Conservation (phyloP, 2,113 vertebrate genomes). For the Perca fluviatilis region DNA sequence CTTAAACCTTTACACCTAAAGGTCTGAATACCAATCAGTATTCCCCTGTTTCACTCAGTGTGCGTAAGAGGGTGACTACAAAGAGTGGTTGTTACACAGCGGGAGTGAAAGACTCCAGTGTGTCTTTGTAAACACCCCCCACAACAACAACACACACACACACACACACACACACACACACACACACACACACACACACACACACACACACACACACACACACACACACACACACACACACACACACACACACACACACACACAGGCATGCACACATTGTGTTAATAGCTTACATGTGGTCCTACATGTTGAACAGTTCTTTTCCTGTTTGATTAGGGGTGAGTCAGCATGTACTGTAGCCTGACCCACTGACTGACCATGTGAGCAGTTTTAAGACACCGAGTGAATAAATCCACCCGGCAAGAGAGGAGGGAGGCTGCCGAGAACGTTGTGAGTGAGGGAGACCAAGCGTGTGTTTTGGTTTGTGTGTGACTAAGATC, state of each 20-base stretch:
- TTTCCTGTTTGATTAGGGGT: slow-evolving; percentile 29
- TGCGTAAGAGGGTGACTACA: slow-evolving; percentile 66
- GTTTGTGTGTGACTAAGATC: slow-evolving; percentile 42
- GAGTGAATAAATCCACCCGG: slow-evolving; percentile 12
- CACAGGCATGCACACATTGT: slow-evolving; percentile 27
- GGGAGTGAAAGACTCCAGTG: slow-evolving; percentile 78
- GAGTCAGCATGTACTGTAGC: slow-evolving; percentile 56
- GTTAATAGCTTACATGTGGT: slow-evolving; percentile 63
- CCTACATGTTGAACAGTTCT: slow-evolving; percentile 26
- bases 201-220: slow-evolving; percentile 18
- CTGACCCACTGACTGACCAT: slow-evolving; percentile 52
- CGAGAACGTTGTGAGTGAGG: slow-evolving; percentile 14
- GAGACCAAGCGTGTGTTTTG: slow-evolving; percentile 18
- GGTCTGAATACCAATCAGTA: slow-evolving; percentile 73
- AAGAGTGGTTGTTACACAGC: slow-evolving; percentile 76
- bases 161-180: not conserved
- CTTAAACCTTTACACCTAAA: slow-evolving; percentile 38
- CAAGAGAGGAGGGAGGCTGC: not conserved
- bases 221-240: slow-evolving; percentile 19
- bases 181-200: not conserved
- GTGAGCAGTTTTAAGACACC: not conserved
- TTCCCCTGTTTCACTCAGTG: slow-evolving; percentile 44
- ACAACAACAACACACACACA: slow-evolving; percentile 21
- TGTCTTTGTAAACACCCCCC: slow-evolving; percentile 59
- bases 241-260: not conserved